Percentiles rank a stretch among this genome's conserved stretches.
Conservation (phyloP, 1,140 invertebrate genomes). For the Aphidius gifuensis region DNA sequence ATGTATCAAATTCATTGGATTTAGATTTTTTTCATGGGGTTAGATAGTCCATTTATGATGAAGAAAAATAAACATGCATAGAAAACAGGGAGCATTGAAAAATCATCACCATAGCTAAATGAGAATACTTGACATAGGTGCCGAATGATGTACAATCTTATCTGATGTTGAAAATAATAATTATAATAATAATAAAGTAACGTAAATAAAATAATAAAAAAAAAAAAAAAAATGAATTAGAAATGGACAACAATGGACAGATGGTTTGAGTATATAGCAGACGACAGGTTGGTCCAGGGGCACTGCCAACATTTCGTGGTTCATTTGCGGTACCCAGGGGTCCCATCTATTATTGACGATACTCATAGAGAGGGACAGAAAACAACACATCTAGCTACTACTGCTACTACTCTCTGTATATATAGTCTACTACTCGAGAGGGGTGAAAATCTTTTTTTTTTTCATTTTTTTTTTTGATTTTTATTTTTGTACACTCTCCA, state of each 20-base stretch:
- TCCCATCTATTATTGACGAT: constrained; percentile 52
- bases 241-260: constrained; percentile 38
- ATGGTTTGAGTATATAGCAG: constrained; percentile 33
- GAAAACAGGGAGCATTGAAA: background rate
- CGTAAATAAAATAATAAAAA: background rate
- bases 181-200: background rate
- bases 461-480: too few species aligned
- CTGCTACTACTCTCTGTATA: background rate
- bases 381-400: constrained; percentile 4
- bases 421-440: constrained; percentile 1
- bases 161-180: background rate
- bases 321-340: constrained; percentile 58
- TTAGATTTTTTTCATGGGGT: constrained; percentile 9
- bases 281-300: constrained; percentile 53
- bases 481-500: constrained; percentile 7
- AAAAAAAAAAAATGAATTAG: background rate
- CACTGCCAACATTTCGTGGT: constrained; percentile 54
- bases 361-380: constrained; percentile 26
- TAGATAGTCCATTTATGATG: background rate
- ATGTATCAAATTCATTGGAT: constrained; percentile 2
- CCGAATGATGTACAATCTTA: constrained; percentile 9
- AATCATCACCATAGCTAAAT: constrained; percentile 10
- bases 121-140: constrained; percentile 10
- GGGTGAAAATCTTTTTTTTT: background rate
- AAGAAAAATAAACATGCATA: background rate